Percentiles rank a stretch among this genome's conserved stretches.
Conservation (phyloP, 1,140 invertebrate species). For the Pseudomyrmex pallidus region DNA sequence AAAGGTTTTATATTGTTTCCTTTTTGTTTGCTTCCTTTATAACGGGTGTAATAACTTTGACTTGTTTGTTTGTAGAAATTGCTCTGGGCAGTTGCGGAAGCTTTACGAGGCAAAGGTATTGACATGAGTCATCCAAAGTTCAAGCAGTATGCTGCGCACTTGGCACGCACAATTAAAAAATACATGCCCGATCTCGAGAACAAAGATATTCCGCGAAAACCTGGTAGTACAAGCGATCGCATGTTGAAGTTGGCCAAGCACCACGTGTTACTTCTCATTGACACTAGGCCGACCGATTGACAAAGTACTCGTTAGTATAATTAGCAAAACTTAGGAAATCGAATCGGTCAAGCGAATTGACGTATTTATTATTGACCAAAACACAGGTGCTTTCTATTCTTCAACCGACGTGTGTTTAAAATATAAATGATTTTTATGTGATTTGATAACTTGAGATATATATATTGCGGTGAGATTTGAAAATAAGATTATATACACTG, state of each 20-base stretch:
- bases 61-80: conserved; percentile 87
- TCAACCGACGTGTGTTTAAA: conserved; percentile 20
- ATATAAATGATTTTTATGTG: conserved; percentile 64
- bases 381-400: conserved; percentile 29
- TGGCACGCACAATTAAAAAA: conserved; percentile 87
- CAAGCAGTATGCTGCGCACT: conserved; percentile 86
- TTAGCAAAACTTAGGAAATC: conserved; percentile 33
- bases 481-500: conserved; percentile 50
- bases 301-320: conserved; percentile 55
- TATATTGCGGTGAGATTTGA: conserved; percentile 46
- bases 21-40: neutral
- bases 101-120: conserved; percentile 88
- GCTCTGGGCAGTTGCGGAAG: conserved; percentile 89
- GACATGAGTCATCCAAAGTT: conserved; percentile 88
- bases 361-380: conserved; percentile 34
- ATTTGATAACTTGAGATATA: conserved; percentile 41
- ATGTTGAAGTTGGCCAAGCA: conserved; percentile 88
- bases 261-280: conserved; percentile 87
- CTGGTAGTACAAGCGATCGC: conserved; percentile 85
- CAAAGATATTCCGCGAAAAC: conserved; percentile 80
- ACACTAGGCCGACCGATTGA: conserved; percentile 81
- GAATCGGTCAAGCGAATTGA: neutral
- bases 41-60: neutral
- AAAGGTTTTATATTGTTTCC: conserved; percentile 85
- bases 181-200: conserved; percentile 83